These are phyloP conservation scores for Heliconius hewitsoni DNA, from an alignment of 1,140 invertebrate species.

Conservation along the genomic window DNA sequence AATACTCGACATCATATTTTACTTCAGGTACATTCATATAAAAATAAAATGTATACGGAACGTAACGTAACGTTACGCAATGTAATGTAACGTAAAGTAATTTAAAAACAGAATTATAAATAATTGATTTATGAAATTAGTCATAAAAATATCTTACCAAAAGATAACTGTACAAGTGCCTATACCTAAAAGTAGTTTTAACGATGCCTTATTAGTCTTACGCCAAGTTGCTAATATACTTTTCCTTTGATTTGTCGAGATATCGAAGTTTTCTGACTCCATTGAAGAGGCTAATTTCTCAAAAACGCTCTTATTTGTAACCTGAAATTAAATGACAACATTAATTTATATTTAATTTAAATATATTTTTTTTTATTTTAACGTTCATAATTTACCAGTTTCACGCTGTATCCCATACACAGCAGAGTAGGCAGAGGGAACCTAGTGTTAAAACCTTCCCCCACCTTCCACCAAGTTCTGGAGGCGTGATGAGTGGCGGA, in stretches of 20 bases:
- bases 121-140: not conserved
- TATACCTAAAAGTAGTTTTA: conserved; percentile 47
- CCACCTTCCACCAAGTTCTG: too few species aligned
- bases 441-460: too few species aligned
- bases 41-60: too few species aligned
- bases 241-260: conserved; percentile 48
- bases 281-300: conserved; percentile 53
- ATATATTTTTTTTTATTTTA: too few species aligned
- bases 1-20: too few species aligned
- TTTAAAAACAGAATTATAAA: not conserved
- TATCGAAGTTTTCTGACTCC: conserved; percentile 56
- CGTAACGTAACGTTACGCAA: too few species aligned
- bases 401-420: too few species aligned
- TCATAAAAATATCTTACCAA: conserved; percentile 42
- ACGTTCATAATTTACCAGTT: conserved; percentile 25
- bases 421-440: too few species aligned
- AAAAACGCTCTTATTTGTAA: conserved; percentile 22
- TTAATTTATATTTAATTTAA: not conserved
- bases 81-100: too few species aligned
- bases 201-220: conserved; percentile 41
- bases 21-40: too few species aligned
- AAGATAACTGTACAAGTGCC: conserved; percentile 48
- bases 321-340: conserved; percentile 8
- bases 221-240: conserved; percentile 47
- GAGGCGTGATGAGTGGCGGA: too few species aligned